A percentile compares a stretch with the other conserved stretches of the same genome.
phyloP scores from a whole-genome alignment of 2,888 invertebrate genomes.

The Machimus rusticus region DNA sequence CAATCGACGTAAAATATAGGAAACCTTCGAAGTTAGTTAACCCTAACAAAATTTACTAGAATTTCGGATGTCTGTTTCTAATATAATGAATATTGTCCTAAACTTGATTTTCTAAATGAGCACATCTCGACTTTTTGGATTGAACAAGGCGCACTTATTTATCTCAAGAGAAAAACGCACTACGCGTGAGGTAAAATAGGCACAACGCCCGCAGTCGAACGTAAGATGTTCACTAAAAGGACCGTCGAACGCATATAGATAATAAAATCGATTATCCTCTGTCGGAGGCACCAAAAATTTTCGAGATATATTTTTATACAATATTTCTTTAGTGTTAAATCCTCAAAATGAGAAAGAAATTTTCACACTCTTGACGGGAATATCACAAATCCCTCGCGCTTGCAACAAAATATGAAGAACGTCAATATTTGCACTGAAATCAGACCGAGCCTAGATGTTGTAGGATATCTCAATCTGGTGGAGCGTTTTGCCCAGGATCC shows the following conservation, averaged over 20 bases:
- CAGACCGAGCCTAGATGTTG: slow-evolving; percentile 22
- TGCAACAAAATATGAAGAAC: slow-evolving; percentile 32
- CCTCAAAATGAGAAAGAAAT: neutral
- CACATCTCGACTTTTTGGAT: neutral
- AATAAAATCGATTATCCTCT: neutral
- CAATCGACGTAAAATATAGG: neutral
- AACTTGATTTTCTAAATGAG: neutral
- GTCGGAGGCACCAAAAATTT: neutral
- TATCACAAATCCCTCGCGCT: neutral
- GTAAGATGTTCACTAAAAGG: neutral
- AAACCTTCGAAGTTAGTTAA: neutral
- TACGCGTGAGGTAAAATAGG: neutral
- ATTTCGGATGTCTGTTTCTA: neutral
- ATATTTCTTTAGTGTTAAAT: neutral
- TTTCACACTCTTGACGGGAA: neutral
- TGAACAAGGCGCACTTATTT: neutral
- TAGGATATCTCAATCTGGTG: slow-evolving; percentile 24
- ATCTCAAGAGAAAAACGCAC: neutral
- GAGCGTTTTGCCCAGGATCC: neutral
- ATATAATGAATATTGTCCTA: neutral
- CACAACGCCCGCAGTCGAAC: neutral
- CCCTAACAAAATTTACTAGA: neutral
- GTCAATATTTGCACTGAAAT: slow-evolving; percentile 48
- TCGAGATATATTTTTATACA: neutral
- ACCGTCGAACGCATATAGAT: neutral